Evolutionary conservation across 2,113 vertebrate genomes (phyloP), one percentile per base, ranked within the genome.

Genomic region (Muscicapa adusta): DNA sequence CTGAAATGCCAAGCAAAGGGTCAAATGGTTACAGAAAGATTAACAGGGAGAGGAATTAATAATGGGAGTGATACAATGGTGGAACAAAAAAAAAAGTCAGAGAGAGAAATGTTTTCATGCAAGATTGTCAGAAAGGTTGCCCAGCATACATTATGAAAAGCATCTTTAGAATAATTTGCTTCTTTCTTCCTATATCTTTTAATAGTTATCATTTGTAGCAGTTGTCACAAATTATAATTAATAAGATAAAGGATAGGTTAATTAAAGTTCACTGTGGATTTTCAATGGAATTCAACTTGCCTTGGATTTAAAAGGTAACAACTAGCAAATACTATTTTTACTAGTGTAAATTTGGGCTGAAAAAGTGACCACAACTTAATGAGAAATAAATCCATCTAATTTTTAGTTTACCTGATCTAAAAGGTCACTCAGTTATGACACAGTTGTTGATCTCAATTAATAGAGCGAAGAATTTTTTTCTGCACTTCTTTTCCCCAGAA

Each of bases 401-500:
- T 79, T 38, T 79, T 62, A 43, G 8, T 42, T 65, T 24, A 15
- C 23, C 85, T 82, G 14, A 26, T 84, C 8, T 50, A 33, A 65
- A 83, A 62, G 2, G 0, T 84, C 14, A 4, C 7, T 20, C 11
- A 36, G 12, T 83, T 68, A 11, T 14, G 38, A 22, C 15, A 24
- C 13, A 9, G 4, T 60, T 85, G 22, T 50, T 67, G 13, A 81
- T 67, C 24, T 43, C 23, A 68, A 8, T 85, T 83, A 60, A n/a
- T 48, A 57, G 31, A 11, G 22, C 72, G 28, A 9, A 61, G 31
- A 79, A 72, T 82, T 40, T 6, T 75, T 68, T 82, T 54, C 22
- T 75, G 38, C 1, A 2, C 23, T 33, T 71, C 2, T 16, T 18
- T 5, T 12, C 4, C 5, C 1, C 7, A 40, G 38, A 40, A 40